Evolutionary conservation across 1,140 invertebrate species (phyloP), one percentile per base, ranked within the genome.

Genomic region (Ostrea denselamellosa): DNA sequence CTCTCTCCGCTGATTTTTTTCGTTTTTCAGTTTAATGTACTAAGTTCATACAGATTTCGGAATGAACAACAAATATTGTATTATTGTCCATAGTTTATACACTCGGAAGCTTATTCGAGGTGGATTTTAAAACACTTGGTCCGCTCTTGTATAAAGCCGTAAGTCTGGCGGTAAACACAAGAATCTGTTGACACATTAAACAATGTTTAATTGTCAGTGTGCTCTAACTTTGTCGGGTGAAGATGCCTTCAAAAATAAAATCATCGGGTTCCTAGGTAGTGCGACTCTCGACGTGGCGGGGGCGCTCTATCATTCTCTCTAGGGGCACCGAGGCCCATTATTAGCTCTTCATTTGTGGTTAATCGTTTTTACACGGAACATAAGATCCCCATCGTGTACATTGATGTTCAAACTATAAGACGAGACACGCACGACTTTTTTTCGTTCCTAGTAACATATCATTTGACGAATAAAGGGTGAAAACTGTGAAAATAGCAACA

Each of bases 31-130:
- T 62, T 17, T 62, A 17, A 62, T n/a, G 56, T n/a, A 19, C 56
- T 17, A 62, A 62, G 14, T 5, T 62, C 19, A 19, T 62, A 62
- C 17, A 62, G 17, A 62, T 62, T 62, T 62, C n/a, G 17, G n/a
- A 62, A 62, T 62, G 56, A 77, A 28, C 9, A 77, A 77, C 68
- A 77, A 77, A 77, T 77, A 77, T 77, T 5, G 28, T 25, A 77
- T 28, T 77, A 12, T 14, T 77, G 9, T n/a, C 9, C 34, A 62
- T n/a, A n/a, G 17, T 62, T 62, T 22, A 25, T 77, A 14, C 25
- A 4, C n/a, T 77, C 68, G 68, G 68, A 77, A 77, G 68, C 68
- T 28, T 77, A 34, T 14, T 77, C 68, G 14, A 77, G 68, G 28
- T 77, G 28, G 25, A 77, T 14, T 77, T 9, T 77, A 14, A 77